phyloP scores from a whole-genome alignment of 2,888 invertebrate genomes.

The Ephialtes manifestator region DNA sequence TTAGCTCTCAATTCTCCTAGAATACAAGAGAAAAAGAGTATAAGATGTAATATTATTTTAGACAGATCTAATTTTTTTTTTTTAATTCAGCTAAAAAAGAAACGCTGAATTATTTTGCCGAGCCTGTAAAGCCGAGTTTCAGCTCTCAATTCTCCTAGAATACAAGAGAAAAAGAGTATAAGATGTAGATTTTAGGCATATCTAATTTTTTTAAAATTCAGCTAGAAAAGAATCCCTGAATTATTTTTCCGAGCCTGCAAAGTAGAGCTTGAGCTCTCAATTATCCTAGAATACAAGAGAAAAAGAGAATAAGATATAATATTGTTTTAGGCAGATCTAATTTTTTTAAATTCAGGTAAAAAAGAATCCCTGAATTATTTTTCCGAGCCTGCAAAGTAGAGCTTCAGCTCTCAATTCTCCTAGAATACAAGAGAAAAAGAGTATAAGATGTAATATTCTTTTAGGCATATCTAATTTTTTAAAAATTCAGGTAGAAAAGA shows the following conservation, averaged over 20 bases:
- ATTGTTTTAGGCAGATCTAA: background rate
- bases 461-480: background rate
- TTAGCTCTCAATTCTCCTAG: too few species aligned
- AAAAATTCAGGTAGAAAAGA: background rate
- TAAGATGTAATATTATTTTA: background rate
- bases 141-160: too few species aligned
- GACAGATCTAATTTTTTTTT: background rate
- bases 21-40: background rate
- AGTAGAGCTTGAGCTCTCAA: too few species aligned
- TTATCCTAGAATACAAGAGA: too few species aligned
- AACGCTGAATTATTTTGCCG: constrained; percentile 33
- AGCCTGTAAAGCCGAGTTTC: background rate
- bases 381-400: constrained; percentile 31
- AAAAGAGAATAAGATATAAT: background rate
- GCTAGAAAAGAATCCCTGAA: too few species aligned
- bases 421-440: background rate
- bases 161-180: background rate
- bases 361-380: constrained; percentile 11
- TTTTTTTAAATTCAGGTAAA: background rate
- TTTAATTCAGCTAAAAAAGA: background rate
- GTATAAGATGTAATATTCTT: too few species aligned
- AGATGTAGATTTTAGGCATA: background rate
- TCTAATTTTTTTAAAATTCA: too few species aligned
- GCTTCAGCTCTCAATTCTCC: background rate
- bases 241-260: too few species aligned